Evolutionary conservation across 2,888 invertebrate species (phyloP).

Genomic region (Alsophila aescularia): DNA sequence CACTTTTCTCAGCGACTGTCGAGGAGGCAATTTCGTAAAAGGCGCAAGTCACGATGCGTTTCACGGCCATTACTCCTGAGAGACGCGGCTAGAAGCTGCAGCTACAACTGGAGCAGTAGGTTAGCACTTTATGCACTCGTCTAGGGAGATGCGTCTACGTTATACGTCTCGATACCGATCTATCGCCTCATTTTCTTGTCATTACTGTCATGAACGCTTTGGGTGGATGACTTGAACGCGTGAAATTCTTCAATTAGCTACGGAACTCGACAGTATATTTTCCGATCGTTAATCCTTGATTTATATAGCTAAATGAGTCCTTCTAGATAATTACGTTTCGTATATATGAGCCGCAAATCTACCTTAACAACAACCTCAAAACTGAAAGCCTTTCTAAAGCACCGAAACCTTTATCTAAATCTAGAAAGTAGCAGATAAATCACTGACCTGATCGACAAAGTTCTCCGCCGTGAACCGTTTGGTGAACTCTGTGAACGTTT

Average conservation of each 20-base stretch:
- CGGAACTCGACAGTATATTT: not conserved
- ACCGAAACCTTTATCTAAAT: constrained; percentile 3
- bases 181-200: constrained; percentile 35
- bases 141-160: constrained; percentile 27
- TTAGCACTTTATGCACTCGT: constrained; percentile 34
- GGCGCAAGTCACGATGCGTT: constrained; percentile 46
- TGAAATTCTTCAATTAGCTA: constrained; percentile 21
- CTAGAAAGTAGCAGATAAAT: constrained; percentile 35
- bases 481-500: constrained; percentile 92
- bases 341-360: constrained; percentile 17
- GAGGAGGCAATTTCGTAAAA: constrained; percentile 46
- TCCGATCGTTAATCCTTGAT: not conserved
- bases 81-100: constrained; percentile 34
- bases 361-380: constrained; percentile 35
- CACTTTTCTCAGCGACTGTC: constrained; percentile 33
- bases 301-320: constrained; percentile 8
- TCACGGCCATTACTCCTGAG: constrained; percentile 40
- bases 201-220: constrained; percentile 27
- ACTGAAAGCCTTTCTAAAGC: constrained; percentile 31
- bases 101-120: constrained; percentile 41
- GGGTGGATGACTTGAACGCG: constrained; percentile 18
- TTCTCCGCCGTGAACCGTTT: constrained; percentile 93
- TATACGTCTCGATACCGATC: constrained; percentile 28
- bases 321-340: constrained; percentile 1
- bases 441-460: constrained; percentile 94